Conservation (phyloP, 2,113 vertebrate species). For the Silurus meridionalis region DNA sequence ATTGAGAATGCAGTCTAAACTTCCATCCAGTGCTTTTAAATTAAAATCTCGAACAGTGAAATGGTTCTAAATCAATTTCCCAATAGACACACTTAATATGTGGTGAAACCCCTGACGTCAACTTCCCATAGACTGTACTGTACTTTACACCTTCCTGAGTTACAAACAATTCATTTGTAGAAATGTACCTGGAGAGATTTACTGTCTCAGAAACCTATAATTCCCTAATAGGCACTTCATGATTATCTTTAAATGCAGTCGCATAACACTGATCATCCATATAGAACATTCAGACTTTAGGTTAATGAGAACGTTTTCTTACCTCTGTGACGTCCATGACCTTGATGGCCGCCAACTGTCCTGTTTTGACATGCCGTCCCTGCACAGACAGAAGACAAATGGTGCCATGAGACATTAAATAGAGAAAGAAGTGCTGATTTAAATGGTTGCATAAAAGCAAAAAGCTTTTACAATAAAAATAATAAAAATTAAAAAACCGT, state of each 20-base stretch:
- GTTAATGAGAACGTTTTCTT: slow-evolving; percentile 54
- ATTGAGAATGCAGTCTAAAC: no score
- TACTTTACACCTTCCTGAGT: no score
- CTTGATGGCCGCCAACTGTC: slow-evolving; percentile 97
- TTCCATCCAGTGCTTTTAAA: no score
- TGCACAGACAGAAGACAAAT: slow-evolving; percentile 65
- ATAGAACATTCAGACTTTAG: neutral
- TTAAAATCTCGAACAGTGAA: neutral
- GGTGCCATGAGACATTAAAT: neutral
- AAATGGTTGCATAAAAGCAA: neutral
- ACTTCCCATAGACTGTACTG: neutral
- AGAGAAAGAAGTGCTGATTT: neutral
- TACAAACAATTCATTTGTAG: no score
- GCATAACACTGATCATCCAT: no score
- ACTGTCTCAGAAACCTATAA: neutral
- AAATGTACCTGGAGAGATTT: neutral
- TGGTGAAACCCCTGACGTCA: neutral
- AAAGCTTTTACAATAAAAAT: neutral
- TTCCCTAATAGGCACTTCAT: neutral
- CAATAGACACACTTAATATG: neutral
- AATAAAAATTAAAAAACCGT: neutral
- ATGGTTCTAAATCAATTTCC: neutral
- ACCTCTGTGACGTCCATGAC: slow-evolving; percentile 99
- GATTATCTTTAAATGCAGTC: neutral
- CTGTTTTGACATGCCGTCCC: slow-evolving; percentile 98